These are phyloP conservation scores for Bombus superbus DNA, from an alignment of 1,140 invertebrate genomes.

Conservation along the genomic window DNA sequence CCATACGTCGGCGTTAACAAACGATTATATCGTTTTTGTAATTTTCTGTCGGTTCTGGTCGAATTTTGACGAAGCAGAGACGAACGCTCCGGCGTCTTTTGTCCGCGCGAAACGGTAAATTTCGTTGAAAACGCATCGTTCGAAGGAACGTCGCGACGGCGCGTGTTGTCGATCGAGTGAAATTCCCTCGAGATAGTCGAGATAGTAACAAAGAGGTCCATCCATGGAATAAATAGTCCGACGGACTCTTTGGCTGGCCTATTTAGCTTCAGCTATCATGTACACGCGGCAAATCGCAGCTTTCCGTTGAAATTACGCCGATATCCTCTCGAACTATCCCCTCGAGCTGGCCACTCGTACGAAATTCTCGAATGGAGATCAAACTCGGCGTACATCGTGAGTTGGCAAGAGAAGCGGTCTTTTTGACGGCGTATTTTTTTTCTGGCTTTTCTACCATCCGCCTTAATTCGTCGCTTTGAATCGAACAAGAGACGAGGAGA, in stretches of 20 bases:
- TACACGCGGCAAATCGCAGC: conserved; percentile 29
- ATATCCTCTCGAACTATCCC: background rate
- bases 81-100: too few species aligned
- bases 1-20: background rate
- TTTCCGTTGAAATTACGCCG: conserved; percentile 8
- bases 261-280: background rate
- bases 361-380: conserved; percentile 14
- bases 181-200: background rate
- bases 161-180: background rate
- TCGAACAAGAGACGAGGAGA: background rate
- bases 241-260: background rate
- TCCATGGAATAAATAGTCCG: background rate
- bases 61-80: too few species aligned
- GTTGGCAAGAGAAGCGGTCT: background rate
- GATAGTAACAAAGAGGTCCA: background rate
- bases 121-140: too few species aligned
- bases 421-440: too few species aligned
- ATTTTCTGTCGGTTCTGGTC: background rate
- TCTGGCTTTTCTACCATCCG: background rate
- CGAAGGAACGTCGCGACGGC: too few species aligned
- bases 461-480: background rate
- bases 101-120: too few species aligned
- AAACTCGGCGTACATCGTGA: background rate
- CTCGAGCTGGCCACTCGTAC: background rate
- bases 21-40: background rate